Conservation (phyloP, 1,140 invertebrate species). For the Oncopodura yosiiana region DNA sequence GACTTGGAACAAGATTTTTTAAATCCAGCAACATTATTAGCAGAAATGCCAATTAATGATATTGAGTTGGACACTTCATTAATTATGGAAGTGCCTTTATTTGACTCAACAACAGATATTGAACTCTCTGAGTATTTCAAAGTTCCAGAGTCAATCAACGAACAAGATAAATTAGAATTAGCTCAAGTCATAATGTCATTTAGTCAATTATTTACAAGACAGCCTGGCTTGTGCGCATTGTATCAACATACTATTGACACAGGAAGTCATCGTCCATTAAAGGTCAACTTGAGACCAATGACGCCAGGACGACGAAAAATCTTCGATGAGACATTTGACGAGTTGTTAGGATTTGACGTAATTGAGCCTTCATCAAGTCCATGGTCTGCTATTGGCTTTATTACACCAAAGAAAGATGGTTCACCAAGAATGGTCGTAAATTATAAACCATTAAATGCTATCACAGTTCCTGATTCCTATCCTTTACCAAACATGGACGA, state of each 20-base stretch:
- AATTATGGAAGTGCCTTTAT: no score
- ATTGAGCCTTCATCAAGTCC: no score
- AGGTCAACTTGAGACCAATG: constrained; percentile 33
- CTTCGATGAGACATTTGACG: background rate
- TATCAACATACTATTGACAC: constrained; percentile 35
- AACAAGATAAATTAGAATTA: background rate
- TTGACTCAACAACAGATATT: no score
- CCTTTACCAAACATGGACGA: constrained; percentile 36
- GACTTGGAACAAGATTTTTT: no score
- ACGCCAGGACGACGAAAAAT: constrained; percentile 19
- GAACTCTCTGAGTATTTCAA: no score
- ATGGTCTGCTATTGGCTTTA: constrained; percentile 43
- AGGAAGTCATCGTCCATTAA: constrained; percentile 27
- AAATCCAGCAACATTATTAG: no score
- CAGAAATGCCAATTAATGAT: no score
- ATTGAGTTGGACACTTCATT: no score
- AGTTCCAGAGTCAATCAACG: background rate
- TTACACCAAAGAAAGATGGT: constrained; percentile 41
- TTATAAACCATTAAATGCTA: constrained; percentile 42
- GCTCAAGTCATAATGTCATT: no score
- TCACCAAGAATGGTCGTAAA: constrained; percentile 41
- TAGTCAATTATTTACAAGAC: background rate
- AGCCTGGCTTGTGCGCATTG: constrained; percentile 30
- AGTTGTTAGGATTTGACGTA: constrained; percentile 14
- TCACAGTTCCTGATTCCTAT: constrained; percentile 41